Evolutionary conservation across 37 sponge, comb jelly and placozoan species (phyloP).

Genomic region (Halichondria panicea): DNA sequence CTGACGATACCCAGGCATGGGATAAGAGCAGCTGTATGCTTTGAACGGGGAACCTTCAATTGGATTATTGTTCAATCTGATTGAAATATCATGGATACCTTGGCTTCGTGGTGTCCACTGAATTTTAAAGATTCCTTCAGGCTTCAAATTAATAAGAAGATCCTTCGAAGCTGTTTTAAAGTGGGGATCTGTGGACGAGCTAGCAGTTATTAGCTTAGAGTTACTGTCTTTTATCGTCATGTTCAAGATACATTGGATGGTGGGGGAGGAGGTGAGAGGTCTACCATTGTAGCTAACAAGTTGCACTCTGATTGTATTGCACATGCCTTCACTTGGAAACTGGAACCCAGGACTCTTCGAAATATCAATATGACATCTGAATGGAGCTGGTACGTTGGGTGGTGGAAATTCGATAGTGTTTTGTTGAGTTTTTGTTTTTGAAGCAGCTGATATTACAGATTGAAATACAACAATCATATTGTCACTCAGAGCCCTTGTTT

Average conservation of each 20-base stretch:
- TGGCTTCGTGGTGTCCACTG: conserved; percentile 34
- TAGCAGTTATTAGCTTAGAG: neutral
- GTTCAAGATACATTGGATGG: neutral
- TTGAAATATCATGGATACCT: conserved; percentile 25
- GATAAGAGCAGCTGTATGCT: neutral
- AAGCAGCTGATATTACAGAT: neutral
- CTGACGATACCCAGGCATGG: neutral
- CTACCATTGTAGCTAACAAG: conserved; percentile 7
- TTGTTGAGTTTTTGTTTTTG: too few relatives aligned
- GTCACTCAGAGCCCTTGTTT: neutral
- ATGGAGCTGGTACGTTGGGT: conserved; percentile 7
- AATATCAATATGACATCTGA: conserved; percentile 11
- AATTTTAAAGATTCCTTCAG: conserved; percentile 22
- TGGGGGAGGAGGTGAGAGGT: neutral
- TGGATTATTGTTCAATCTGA: conserved; percentile 18
- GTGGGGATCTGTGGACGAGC: neutral
- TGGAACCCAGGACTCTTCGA: conserved; percentile 9
- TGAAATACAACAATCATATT: neutral
- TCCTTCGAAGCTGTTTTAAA: neutral
- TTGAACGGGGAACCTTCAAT: conserved; percentile 42
- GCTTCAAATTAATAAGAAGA: neutral
- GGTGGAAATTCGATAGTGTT: neutral
- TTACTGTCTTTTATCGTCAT: conserved; percentile 9
- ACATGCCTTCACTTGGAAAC: conserved; percentile 1
- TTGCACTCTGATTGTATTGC: conserved; percentile 10